Percentiles rank a stretch among this genome's conserved stretches.
Conservation (phyloP, 2,888 invertebrate genomes). For the Chorisops tibialis region DNA sequence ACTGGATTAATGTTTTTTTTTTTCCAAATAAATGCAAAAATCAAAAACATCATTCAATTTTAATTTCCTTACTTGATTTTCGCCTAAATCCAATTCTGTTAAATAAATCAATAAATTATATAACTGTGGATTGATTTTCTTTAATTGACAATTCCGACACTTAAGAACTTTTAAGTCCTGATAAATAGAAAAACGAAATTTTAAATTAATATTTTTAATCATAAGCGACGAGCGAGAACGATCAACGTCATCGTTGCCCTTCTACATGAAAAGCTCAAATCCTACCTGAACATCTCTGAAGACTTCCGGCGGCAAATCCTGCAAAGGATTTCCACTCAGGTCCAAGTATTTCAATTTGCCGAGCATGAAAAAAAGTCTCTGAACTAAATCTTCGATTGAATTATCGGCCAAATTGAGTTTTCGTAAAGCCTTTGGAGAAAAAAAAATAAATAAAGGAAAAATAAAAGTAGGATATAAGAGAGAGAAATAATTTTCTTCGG, state of each 20-base stretch:
- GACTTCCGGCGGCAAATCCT: conserved; percentile 73
- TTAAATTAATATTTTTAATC: not conserved
- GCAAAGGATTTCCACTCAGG: conserved; percentile 70
- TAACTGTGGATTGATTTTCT: conserved; percentile 73
- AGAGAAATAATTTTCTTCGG: too few species aligned
- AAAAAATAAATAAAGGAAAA: not conserved
- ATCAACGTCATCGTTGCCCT: not conserved
- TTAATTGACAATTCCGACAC: conserved; percentile 69
- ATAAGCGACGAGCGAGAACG: not conserved
- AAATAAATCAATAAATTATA: conserved; percentile 72
- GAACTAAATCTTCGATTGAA: conserved; percentile 64
- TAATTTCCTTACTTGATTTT: conserved; percentile 57
- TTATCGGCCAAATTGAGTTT: conserved; percentile 66
- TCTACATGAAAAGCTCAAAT: conserved; percentile 26
- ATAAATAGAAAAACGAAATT: conserved; percentile 44
- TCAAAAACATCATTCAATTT: not conserved
- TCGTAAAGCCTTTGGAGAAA: conserved; percentile 56
- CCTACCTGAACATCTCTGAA: conserved; percentile 68
- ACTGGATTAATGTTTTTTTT: too few species aligned
- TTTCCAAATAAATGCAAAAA: too few species aligned
- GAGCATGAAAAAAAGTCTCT: conserved; percentile 71
- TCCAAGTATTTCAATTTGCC: conserved; percentile 68
- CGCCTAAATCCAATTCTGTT: conserved; percentile 70
- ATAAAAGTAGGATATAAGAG: not conserved
- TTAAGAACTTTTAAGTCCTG: conserved; percentile 68